Evolutionary conservation across 2,113 vertebrate genomes (phyloP).

Genomic region (Ondatra zibethicus): DNA sequence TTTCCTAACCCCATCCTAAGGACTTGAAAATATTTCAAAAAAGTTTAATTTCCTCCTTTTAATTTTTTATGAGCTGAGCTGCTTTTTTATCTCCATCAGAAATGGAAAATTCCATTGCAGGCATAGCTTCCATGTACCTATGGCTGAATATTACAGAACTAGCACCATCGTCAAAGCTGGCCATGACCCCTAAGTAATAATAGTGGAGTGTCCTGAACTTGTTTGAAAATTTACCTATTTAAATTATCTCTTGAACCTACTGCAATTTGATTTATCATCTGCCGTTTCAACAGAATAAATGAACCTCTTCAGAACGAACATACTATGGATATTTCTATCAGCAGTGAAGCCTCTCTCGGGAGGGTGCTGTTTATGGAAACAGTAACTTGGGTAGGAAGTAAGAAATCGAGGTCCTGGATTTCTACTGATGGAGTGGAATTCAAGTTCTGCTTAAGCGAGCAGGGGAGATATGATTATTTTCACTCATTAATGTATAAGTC

Average conservation of each 20-base stretch:
- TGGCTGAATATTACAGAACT: background rate
- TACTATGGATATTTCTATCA: conserved; percentile 83
- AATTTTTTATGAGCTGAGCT: conserved; percentile 29
- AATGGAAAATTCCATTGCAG: conserved; percentile 75
- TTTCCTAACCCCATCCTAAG: conserved; percentile 19
- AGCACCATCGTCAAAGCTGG: conserved; percentile 69
- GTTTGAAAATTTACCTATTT: conserved; percentile 81
- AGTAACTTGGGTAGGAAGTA: conserved; percentile 81
- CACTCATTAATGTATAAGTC: conserved; percentile 74
- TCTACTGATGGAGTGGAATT: conserved; percentile 79
- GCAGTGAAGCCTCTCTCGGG: conserved; percentile 85
- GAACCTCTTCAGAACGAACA: conserved; percentile 84
- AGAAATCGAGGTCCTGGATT: conserved; percentile 70
- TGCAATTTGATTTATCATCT: conserved; percentile 82
- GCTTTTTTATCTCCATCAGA: conserved; percentile 27
- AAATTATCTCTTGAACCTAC: conserved; percentile 81
- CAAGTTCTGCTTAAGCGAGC: conserved; percentile 75
- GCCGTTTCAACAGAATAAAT: conserved; percentile 86
- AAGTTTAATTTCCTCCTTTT: conserved; percentile 72
- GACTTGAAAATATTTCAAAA: conserved; percentile 63
- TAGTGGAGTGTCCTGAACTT: conserved; percentile 72
- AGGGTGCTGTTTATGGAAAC: conserved; percentile 83
- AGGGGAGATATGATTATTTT: conserved; percentile 67
- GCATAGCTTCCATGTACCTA: background rate
- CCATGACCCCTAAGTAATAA: conserved; percentile 73